Evolutionary conservation across 30 jellyfish, hydroid and myxozoan species (phyloP).

Genomic region (Aurelia coerulea): DNA sequence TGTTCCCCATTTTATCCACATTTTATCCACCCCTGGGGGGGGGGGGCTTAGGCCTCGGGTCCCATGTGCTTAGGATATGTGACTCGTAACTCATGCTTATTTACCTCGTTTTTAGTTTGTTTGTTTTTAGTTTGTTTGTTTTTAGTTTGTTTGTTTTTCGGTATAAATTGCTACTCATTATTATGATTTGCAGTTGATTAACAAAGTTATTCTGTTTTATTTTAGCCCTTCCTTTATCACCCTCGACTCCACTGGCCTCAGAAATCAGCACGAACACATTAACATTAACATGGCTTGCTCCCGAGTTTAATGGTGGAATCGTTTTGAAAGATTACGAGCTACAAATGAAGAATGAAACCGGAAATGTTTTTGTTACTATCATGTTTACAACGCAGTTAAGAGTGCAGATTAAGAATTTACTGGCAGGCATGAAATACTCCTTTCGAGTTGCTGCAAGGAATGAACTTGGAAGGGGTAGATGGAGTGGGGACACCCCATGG

Average conservation of each 20-base stretch:
- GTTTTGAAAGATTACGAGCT: slow-evolving; percentile 65
- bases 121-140: no score
- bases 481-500: slow-evolving; percentile 71
- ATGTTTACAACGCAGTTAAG: slow-evolving; percentile 37
- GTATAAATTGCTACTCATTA: no score
- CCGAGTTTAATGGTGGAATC: slow-evolving; percentile 88
- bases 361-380: slow-evolving; percentile 11
- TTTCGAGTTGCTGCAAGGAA: slow-evolving; percentile 88
- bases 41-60: no score
- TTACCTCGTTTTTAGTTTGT: no score
- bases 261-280: slow-evolving; percentile 67
- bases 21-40: no score
- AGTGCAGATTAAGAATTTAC: slow-evolving; percentile 45
- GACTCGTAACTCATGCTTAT: no score
- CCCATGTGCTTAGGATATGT: no score
- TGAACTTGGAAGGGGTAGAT: slow-evolving; percentile 72
- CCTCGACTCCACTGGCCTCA: slow-evolving; percentile 80
- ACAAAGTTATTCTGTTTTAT: background rate
- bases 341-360: slow-evolving; percentile 72
- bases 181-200: background rate
- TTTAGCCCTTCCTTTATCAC: slow-evolving; percentile 81
- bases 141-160: no score
- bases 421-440: slow-evolving; percentile 75
- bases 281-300: slow-evolving; percentile 83
- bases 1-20: no score